Conservation (phyloP, 2,113 vertebrate species). For the Anoplopoma fimbria region DNA sequence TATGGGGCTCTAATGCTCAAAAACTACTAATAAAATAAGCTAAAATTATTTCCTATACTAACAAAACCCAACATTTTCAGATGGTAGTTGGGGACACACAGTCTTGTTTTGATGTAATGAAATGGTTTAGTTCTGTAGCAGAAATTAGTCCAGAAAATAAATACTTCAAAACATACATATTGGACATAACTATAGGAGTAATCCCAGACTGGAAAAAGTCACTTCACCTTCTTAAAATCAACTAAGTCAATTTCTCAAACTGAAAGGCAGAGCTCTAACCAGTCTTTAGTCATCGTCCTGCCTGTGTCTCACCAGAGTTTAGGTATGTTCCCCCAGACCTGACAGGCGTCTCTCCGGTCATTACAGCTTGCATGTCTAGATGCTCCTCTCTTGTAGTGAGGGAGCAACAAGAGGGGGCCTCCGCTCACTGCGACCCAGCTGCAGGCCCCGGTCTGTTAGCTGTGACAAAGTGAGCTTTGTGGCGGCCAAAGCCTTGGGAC, state of each 20-base stretch:
- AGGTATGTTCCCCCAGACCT: not conserved
- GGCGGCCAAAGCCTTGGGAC: constrained; percentile 52
- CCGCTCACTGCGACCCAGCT: constrained; percentile 58
- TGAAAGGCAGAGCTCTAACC: not conserved
- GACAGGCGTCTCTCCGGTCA: constrained; percentile 7
- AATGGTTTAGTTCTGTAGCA: not conserved
- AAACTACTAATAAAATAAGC: not conserved
- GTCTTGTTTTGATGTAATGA: no score
- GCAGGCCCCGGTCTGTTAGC: constrained; percentile 57
- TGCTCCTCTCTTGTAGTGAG: constrained; percentile 2
- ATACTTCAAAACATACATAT: not conserved
- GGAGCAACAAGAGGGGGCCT: constrained; percentile 24
- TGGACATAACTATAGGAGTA: not conserved
- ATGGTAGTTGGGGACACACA: no score
- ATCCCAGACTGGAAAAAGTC: not conserved
- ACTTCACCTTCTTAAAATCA: not conserved
- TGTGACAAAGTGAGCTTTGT: constrained; percentile 80
- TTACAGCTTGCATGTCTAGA: constrained; percentile 12
- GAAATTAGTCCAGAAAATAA: not conserved
- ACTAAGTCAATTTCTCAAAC: not conserved
- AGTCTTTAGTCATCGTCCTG: not conserved
- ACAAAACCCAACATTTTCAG: not conserved
- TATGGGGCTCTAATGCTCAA: not conserved
- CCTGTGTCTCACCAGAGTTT: not conserved
- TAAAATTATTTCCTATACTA: not conserved